A percentile compares a stretch with the other conserved stretches of the same genome.
These are phyloP conservation scores for Nothocercus nigrocapillus DNA, from an alignment of 2,113 vertebrate species.

Conservation along the genomic window DNA sequence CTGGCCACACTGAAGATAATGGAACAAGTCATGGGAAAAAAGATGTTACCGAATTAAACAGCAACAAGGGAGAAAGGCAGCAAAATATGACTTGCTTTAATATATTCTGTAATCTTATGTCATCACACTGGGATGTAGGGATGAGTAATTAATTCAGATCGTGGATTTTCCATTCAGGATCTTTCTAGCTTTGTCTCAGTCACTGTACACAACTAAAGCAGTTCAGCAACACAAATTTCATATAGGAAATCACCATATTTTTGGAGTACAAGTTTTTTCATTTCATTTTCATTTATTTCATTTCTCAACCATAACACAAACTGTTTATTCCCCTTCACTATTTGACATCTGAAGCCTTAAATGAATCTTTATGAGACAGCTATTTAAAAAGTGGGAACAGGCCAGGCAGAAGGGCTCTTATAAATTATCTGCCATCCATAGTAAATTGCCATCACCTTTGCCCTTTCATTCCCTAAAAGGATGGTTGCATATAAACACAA, in stretches of 20 bases:
- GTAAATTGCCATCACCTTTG: conserved; percentile 60
- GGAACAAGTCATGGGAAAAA: conserved; percentile 24
- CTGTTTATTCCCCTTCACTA: background rate
- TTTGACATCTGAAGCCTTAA: conserved; percentile 22
- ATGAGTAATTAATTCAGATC: background rate
- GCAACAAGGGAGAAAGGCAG: background rate
- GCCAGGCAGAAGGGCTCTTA: conserved; percentile 20
- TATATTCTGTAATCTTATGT: background rate
- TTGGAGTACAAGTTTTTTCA: background rate
- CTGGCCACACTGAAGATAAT: background rate
- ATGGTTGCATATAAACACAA: conserved; percentile 44
- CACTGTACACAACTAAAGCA: background rate
- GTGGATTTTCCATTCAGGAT: background rate
- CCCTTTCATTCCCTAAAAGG: conserved; percentile 51
- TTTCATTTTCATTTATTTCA: too few species aligned
- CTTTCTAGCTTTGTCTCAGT: background rate
- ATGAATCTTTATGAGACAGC: background rate
- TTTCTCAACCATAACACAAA: background rate
- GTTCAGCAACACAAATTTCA: background rate
- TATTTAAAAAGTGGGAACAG: conserved; percentile 24
- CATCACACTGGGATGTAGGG: background rate
- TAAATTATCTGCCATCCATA: conserved; percentile 62
- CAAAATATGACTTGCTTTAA: background rate
- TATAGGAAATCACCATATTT: background rate
- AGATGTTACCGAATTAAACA: background rate